A percentile compares a stretch with the other conserved stretches of the same genome.
These are phyloP conservation scores for Amphipoea lucens DNA, from an alignment of 2,888 invertebrate genomes.

Conservation along the genomic window DNA sequence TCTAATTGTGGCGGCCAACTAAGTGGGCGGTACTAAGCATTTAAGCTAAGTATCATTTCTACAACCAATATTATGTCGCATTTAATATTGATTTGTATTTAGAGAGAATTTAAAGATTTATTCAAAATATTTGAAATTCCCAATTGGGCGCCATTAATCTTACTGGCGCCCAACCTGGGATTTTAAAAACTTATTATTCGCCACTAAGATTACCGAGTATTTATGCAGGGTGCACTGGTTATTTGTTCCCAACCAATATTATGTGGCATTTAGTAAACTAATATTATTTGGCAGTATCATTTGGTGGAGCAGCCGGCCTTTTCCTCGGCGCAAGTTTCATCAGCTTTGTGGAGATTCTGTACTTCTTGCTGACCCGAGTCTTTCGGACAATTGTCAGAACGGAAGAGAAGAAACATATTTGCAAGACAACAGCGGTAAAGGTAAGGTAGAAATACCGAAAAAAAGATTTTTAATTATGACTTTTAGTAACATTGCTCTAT, in stretches of 20 bases:
- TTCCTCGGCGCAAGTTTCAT: slow-evolving; percentile 92
- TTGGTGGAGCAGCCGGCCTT: slow-evolving; percentile 91
- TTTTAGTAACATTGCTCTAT: background rate
- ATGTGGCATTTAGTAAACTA: background rate
- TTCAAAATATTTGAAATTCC: background rate
- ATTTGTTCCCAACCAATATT: background rate
- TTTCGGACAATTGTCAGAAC: slow-evolving; percentile 22
- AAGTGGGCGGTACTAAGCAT: background rate
- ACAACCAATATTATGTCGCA: background rate
- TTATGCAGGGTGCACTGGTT: background rate
- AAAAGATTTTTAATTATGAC: too few species aligned
- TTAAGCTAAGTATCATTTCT: background rate
- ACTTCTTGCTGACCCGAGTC: slow-evolving; percentile 78
- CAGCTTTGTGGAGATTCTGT: slow-evolving; percentile 90
- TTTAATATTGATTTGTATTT: background rate
- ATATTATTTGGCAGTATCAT: slow-evolving; percentile 86
- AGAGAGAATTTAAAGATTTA: too few species aligned
- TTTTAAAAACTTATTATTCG: background rate
- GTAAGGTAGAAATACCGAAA: background rate
- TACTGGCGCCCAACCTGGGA: slow-evolving; percentile 13
- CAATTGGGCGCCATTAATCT: slow-evolving; percentile 1
- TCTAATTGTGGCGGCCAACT: background rate
- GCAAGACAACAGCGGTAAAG: slow-evolving; percentile 7
- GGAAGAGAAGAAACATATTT: slow-evolving; percentile 1
- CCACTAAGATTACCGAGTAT: background rate